Conservation (phyloP, 2,888 invertebrate species). For the Glaucopsyche alexis region DNA sequence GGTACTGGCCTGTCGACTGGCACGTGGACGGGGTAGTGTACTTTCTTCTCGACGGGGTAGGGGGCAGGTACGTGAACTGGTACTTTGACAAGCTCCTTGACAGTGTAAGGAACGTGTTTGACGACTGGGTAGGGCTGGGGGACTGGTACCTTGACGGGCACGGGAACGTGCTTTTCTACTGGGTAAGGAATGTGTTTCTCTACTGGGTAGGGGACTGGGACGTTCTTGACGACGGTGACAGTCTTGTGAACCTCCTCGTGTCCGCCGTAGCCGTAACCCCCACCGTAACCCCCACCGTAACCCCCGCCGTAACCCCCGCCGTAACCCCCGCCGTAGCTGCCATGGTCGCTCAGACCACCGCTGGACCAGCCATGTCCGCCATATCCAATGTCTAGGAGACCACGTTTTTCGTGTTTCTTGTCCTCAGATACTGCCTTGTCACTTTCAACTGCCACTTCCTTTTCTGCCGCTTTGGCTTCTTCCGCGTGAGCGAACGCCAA, state of each 20-base stretch:
- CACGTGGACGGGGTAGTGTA: constrained; percentile 78
- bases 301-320: constrained; percentile 57
- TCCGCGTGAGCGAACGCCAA: constrained; percentile 80
- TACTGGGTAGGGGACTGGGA: constrained; percentile 86
- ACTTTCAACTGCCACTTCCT: constrained; percentile 79
- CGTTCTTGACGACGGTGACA: constrained; percentile 86
- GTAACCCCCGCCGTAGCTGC: constrained; percentile 54
- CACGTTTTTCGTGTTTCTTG: constrained; percentile 88
- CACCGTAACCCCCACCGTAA: constrained; percentile 56
- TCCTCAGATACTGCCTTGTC: constrained; percentile 78
- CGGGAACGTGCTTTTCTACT: constrained; percentile 82
- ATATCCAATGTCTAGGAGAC: constrained; percentile 80
- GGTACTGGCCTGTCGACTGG: constrained; percentile 75
- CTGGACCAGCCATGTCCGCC: constrained; percentile 57
- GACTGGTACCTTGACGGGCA: constrained; percentile 82
- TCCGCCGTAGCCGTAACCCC: constrained; percentile 54
- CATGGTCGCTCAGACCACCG: constrained; percentile 50
- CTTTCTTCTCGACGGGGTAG: constrained; percentile 83
- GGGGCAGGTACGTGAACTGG: constrained; percentile 84
- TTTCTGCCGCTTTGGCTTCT: constrained; percentile 79
- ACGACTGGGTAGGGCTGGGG: constrained; percentile 85
- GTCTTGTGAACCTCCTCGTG: constrained; percentile 83
- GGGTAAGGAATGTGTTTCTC: constrained; percentile 85
- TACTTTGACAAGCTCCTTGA: constrained; percentile 81
- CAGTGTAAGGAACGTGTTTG: constrained; percentile 83